These are phyloP conservation scores for Erebia palarica DNA, from an alignment of 2,888 invertebrate genomes.

Conservation along the genomic window DNA sequence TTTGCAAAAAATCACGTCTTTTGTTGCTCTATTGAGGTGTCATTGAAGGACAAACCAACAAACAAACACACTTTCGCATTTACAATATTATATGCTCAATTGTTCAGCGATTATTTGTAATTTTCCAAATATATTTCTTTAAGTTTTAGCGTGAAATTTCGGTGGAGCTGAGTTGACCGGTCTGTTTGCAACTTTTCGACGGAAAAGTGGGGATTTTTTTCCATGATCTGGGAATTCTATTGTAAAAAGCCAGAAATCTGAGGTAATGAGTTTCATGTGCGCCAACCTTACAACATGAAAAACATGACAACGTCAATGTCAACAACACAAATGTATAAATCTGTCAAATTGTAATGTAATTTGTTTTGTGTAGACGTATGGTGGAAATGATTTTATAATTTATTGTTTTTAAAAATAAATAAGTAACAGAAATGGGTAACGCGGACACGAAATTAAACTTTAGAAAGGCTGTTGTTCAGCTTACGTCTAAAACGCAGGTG, in stretches of 20 bases:
- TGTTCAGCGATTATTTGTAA: too few relatives aligned
- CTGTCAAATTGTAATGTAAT: conserved; percentile 39
- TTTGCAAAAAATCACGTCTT: too few relatives aligned
- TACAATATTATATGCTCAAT: too few relatives aligned
- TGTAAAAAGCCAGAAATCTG: not conserved
- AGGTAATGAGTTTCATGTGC: not conserved
- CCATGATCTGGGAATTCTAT: too few relatives aligned
- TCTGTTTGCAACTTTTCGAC: too few relatives aligned
- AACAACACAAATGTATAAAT: conserved; percentile 1
- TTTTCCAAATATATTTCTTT: too few relatives aligned
- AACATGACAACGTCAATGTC: conserved; percentile 21
- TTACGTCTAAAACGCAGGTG: conserved; percentile 98
- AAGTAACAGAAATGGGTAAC: conserved; percentile 91
- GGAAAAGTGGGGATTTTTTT: too few relatives aligned
- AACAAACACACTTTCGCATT: too few relatives aligned
- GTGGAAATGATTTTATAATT: conserved; percentile 63
- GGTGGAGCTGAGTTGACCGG: too few relatives aligned
- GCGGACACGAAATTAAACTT: conserved; percentile 99
- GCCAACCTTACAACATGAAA: not conserved
- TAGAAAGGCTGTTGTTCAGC: conserved; percentile 98
- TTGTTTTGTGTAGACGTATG: conserved; percentile 58
- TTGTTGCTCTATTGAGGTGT: too few relatives aligned
- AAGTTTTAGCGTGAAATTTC: too few relatives aligned
- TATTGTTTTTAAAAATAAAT: conserved; percentile 46
- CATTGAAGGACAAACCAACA: too few relatives aligned